Base-by-base conservation (phyloP, 2,888 invertebrate species). In the Bombylius major region DNA sequence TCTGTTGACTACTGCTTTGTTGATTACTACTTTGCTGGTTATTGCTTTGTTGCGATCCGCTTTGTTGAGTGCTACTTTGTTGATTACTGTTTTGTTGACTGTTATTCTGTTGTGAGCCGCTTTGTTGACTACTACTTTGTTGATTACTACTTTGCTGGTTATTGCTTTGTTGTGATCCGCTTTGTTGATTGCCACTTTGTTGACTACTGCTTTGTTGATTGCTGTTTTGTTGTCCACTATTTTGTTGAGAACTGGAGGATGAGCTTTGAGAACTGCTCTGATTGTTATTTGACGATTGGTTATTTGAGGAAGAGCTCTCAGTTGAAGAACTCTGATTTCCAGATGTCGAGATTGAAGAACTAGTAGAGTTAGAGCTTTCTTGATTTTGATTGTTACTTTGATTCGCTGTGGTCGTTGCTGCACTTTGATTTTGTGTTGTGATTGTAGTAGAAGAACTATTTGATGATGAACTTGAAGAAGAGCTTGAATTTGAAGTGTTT, bases 261-360 rank as follows among this genome's bases (percentile, higher is more conserved):
- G 11, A 11, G 4, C 36, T 36, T 36, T 36, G 36, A 36, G 7
- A 8, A 8, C 3, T 8, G 36, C 7, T 9, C 12, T 42, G 39
- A 42, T 42, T 42, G 7, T 8, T 11, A 11, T 4, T 4, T 11
- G 39, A 42, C 5, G 39, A 42, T 11, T 8, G 11, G 11, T 42
- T 42, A 11, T 42, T 8, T 45, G 4, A 3, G 9, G 34, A 13
- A 7, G 44, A 8, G 14, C 5, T 45, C 7, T 55, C 53, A 9
- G n/a, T 39, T n/a, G 52, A 53, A 23, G 61, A 57, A 45, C 48
- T 53, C 53, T 64, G 59, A 59, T 60, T 60, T 39, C 48, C 57
- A 23, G 48, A 52, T n/a, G 60, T 52, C 49, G 59, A 53, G n/a
- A 42, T 60, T 13, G 59, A 58, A 57, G 36, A 55, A 33, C 56